phyloP scores from a whole-genome alignment of 2,797 vertebrate genomes.

The Sciurus vulgaris region DNA sequence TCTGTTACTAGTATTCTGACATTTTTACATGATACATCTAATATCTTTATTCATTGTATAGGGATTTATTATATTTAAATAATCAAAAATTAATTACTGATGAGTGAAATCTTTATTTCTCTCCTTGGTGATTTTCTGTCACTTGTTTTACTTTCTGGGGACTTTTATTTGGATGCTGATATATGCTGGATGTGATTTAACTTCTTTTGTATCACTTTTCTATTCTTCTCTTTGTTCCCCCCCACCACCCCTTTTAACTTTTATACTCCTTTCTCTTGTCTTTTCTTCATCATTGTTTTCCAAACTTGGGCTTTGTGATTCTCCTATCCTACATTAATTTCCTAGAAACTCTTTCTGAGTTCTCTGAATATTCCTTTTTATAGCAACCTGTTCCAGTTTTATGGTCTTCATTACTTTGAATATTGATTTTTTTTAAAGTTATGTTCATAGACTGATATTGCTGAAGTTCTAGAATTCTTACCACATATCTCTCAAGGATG shows the following conservation, averaged over 20 bases:
- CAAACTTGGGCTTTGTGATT: not conserved
- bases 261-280: not conserved
- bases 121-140: not conserved
- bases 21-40: not conserved
- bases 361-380: not conserved
- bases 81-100: not conserved
- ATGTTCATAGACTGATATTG: not conserved
- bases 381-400: not conserved
- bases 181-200: too few relatives aligned
- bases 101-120: not conserved
- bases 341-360: not conserved
- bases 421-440: not conserved
- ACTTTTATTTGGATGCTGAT: not conserved
- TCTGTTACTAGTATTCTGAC: not conserved
- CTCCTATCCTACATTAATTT: not conserved
- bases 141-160: not conserved
- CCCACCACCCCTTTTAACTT: too few relatives aligned
- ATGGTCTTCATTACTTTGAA: not conserved
- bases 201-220: not conserved
- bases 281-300: not conserved
- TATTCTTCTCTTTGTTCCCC: not conserved
- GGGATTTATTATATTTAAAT: not conserved
- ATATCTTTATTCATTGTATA: not conserved
- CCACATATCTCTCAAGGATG: not conserved
- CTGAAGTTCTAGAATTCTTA: not conserved